Evolutionary conservation across 1,140 invertebrate species (phyloP).

Genomic region (Rhizoglyphus robini): DNA sequence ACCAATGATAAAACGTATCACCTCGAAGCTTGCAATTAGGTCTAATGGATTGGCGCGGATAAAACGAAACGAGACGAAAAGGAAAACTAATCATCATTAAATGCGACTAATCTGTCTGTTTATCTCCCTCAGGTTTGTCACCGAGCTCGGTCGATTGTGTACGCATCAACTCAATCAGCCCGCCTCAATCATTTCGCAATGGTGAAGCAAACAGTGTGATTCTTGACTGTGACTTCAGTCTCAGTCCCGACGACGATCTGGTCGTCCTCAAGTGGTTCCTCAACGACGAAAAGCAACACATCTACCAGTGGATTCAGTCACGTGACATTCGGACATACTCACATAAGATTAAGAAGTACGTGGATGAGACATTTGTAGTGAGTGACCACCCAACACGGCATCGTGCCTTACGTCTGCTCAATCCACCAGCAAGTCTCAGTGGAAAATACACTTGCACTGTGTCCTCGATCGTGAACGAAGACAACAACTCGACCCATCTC

Average conservation of each 20-base stretch:
- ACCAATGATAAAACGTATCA: too few species aligned
- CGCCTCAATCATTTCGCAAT: background rate
- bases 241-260: background rate
- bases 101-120: too few species aligned
- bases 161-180: conserved; percentile 15
- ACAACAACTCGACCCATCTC: background rate
- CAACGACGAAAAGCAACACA: background rate
- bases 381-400: background rate
- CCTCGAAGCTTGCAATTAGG: too few species aligned
- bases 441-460: conserved; percentile 17
- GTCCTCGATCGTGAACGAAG: background rate
- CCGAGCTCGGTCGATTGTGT: too few species aligned
- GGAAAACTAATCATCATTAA: too few species aligned
- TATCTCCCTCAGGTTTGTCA: too few species aligned
- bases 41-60: too few species aligned
- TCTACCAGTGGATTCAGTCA: conserved; percentile 20
- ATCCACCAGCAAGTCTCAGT: conserved; percentile 10
- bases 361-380: background rate
- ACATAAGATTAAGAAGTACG: background rate
- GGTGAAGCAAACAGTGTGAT: conserved; percentile 4
- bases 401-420: conserved; percentile 17
- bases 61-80: too few species aligned
- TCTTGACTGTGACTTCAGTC: conserved; percentile 18
- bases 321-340: background rate
- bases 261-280: conserved; percentile 16